Evolutionary conservation across 2,113 vertebrate genomes (phyloP).

Genomic region (Numenius arquata): DNA sequence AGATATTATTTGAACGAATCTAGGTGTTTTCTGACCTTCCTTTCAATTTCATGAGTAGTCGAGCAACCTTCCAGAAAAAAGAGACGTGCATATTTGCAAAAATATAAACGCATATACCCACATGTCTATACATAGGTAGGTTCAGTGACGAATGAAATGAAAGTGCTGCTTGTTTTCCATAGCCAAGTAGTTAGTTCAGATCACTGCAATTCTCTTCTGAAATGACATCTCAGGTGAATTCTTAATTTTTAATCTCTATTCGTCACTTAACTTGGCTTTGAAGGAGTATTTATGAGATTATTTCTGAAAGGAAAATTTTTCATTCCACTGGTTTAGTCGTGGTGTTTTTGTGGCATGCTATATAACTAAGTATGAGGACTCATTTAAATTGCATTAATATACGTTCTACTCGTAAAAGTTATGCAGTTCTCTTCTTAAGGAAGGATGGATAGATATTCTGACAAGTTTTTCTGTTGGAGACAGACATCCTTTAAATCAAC

Average conservation of each 20-base stretch:
- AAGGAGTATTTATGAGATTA: background rate
- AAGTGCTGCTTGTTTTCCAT: background rate
- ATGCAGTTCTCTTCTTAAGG: background rate
- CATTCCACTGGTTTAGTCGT: background rate
- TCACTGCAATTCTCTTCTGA: background rate
- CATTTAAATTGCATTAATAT: background rate
- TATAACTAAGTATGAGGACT: background rate
- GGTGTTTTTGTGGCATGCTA: background rate
- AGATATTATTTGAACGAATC: background rate
- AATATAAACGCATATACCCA: background rate
- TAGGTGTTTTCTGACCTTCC: background rate
- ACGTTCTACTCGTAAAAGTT: background rate
- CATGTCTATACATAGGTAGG: background rate
- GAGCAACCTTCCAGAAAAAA: background rate
- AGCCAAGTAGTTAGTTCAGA: background rate
- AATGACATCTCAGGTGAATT: background rate
- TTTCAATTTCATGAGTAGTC: background rate
- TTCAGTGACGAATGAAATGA: background rate
- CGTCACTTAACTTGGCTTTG: background rate
- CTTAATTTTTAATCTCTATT: background rate
- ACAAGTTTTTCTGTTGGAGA: background rate
- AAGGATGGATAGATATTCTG: background rate
- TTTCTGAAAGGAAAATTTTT: background rate
- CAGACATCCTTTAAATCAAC: background rate
- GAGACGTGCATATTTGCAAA: accelerated